Evolutionary conservation across 2,797 vertebrate genomes (phyloP).

Genomic region (Sus cebifrons): DNA sequence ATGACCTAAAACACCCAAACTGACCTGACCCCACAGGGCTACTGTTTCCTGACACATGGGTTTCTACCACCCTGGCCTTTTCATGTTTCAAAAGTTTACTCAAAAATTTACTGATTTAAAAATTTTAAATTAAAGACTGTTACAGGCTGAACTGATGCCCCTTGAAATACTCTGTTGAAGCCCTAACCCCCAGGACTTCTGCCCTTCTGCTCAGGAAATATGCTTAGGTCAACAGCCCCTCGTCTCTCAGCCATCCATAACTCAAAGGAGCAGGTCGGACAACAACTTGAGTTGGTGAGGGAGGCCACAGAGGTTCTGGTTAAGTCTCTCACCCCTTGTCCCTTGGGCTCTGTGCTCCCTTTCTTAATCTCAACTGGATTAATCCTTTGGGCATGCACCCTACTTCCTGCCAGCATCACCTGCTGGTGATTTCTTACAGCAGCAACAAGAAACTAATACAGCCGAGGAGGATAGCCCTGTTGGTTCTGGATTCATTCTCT

Average conservation of each 20-base stretch:
- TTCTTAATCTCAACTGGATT: background rate
- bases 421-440: background rate
- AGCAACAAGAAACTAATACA: background rate
- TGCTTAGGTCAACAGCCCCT: background rate
- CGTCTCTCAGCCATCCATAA: background rate
- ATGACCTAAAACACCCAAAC: background rate
- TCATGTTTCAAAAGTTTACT: background rate
- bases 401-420: background rate
- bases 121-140: background rate
- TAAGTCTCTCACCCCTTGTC: background rate
- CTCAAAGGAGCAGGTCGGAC: background rate
- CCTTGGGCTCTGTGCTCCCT: background rate
- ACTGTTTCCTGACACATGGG: background rate
- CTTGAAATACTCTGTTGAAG: background rate
- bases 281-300: fast-evolving
- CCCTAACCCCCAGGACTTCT: background rate
- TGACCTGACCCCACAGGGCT: background rate
- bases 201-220: background rate
- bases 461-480: fast-evolving
- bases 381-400: background rate
- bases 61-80: background rate
- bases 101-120: background rate
- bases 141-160: background rate
- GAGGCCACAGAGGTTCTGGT: background rate
- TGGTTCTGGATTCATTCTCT: background rate